A percentile compares a stretch with the other conserved stretches of the same genome.
Conservation (phyloP, 2,113 vertebrate species). For the Elanus axillaris region DNA sequence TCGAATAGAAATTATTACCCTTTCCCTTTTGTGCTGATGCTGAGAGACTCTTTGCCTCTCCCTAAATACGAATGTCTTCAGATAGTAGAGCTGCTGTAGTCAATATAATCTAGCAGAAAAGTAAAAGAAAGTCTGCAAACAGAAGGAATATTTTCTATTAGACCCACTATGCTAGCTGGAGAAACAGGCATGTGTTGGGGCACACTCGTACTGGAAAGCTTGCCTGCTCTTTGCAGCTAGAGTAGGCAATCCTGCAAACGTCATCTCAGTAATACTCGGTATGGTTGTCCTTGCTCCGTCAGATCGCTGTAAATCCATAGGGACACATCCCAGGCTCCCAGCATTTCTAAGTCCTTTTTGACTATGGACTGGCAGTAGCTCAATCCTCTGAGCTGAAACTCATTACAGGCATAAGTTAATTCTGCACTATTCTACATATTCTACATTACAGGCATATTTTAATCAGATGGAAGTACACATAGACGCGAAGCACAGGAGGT, state of each 20-base stretch:
- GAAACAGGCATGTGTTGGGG: neutral
- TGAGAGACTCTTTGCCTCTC: neutral
- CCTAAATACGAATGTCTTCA: neutral
- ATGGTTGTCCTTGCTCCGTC: neutral
- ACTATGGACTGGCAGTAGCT: neutral
- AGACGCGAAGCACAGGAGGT: neutral
- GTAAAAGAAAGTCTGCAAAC: neutral
- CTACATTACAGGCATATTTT: neutral
- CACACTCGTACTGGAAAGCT: rapidly evolving
- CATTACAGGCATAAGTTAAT: neutral
- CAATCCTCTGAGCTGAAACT: neutral
- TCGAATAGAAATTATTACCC: neutral
- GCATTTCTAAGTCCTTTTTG: neutral
- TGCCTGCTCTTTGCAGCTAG: neutral
- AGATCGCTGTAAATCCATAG: neutral
- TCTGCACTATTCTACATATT: neutral
- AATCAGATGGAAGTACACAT: neutral
- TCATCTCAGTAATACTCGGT: neutral
- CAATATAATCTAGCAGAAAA: neutral
- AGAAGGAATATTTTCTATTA: neutral
- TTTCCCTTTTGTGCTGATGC: neutral
- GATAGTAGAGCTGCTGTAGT: neutral
- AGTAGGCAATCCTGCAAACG: neutral
- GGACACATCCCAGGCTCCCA: neutral
- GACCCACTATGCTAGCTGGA: neutral